These are phyloP conservation scores for Syrphus vitripennis DNA, from an alignment of 2,888 invertebrate genomes.

Conservation along the genomic window DNA sequence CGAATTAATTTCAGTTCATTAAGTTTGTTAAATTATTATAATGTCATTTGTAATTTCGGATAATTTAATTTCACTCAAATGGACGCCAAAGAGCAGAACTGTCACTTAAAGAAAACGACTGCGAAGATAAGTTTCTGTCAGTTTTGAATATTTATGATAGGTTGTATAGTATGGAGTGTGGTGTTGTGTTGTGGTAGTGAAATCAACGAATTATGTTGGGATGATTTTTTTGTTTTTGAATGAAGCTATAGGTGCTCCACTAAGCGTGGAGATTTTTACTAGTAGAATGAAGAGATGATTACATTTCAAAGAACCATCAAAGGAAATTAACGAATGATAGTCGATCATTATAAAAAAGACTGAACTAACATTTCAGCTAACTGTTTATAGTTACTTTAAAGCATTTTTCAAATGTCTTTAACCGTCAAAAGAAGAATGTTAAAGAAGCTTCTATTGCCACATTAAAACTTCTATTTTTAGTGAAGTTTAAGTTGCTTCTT, in stretches of 20 bases:
- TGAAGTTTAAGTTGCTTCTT: too few species aligned
- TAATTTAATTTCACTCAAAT: conserved; percentile 67
- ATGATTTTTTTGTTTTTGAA: background rate
- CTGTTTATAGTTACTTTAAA: too few species aligned
- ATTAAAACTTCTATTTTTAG: too few species aligned
- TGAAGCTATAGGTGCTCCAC: background rate
- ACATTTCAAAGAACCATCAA: background rate
- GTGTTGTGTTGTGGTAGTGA: background rate
- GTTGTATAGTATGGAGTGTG: background rate
- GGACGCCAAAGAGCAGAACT: conserved; percentile 59
- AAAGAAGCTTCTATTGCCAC: too few species aligned
- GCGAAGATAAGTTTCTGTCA: conserved; percentile 34
- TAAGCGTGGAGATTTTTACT: background rate
- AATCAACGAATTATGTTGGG: background rate
- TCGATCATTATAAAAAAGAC: too few species aligned
- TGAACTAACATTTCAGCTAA: too few species aligned
- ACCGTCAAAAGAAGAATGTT: too few species aligned
- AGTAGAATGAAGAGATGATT: background rate
- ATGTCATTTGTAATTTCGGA: conserved; percentile 69
- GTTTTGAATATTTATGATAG: conserved; percentile 33
- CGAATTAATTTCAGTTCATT: conserved; percentile 70
- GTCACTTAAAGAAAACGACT: conserved; percentile 55
- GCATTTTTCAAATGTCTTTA: too few species aligned
- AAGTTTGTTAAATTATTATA: conserved; percentile 68
- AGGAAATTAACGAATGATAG: too few species aligned